Base-by-base conservation (phyloP, 2,797 vertebrate species). In the Aulostomus chinensis region DNA sequence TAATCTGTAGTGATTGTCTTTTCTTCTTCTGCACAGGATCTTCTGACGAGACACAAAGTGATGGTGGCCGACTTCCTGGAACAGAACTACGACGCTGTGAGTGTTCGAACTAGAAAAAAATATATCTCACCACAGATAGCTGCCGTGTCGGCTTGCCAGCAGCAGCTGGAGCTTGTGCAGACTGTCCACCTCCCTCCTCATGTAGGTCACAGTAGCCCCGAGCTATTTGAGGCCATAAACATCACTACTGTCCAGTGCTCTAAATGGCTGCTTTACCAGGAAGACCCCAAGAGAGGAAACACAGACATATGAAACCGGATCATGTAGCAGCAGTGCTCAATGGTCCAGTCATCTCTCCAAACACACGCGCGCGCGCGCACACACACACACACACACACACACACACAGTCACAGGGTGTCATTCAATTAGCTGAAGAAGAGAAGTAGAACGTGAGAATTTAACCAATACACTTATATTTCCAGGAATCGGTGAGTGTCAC, bases 21-120 rank as follows among this genome's bases (percentile, higher is more conserved):
- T 68, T 7, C 72, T 68, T n/a, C n/a, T n/a, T n/a, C n/a, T 9
- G 6, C 56, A 29, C 78, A 98, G 96, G 96, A 98, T 80, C 91
- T 98, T 45, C 85, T 98, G 71, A 98, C 95, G 0, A 93, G 95
- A 89, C 96, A 98, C 86, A 98, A 98, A 89, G 91, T 92, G 48
- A 86, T 95, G 22, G 95, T 96, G 75, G 94, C 96, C 0, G 93
- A 97, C 61, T 98, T 93, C 87, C 92, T 98, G 68, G 96, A 98
- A 79, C 92, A 95, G 81, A 95, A 98, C 84, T 98, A 98, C 18
- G 94, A 98, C 38, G 88, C 82, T n/a, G 96, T 98, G 90, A 95
- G 94, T 93, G 14, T 29, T 31, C n/a, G n/a, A n/a, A n/a, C n/a
- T n/a, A n/a, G n/a, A n/a, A n/a, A n/a, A n/a, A n/a, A n/a, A n/a